Conservation (phyloP, 2,113 vertebrate species). For the Meleagris gallopavo region DNA sequence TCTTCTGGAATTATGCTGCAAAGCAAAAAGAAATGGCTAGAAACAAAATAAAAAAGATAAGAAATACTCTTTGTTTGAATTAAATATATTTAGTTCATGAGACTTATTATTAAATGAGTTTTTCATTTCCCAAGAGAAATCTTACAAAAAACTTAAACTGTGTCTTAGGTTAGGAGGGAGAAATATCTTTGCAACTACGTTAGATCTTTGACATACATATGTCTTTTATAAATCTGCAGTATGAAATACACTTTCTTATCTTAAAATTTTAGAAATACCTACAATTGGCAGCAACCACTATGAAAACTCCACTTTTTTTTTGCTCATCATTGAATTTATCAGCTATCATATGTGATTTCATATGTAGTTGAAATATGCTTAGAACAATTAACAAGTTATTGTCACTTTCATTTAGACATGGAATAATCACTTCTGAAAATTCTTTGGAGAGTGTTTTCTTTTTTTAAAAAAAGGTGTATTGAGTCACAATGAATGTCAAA, state of each 20-base stretch:
- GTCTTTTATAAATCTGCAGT: background rate
- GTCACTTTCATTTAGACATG: conserved; percentile 22
- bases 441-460: conserved; percentile 71
- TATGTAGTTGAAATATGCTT: conserved; percentile 13
- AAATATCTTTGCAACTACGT: background rate
- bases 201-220: background rate
- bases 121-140: background rate
- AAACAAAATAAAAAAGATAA: background rate
- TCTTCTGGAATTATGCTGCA: background rate
- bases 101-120: background rate
- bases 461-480: conserved; percentile 20
- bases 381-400: conserved; percentile 33
- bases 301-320: background rate
- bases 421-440: conserved; percentile 68
- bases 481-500: conserved; percentile 75
- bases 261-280: conserved; percentile 25
- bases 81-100: background rate
- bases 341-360: conserved; percentile 13
- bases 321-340: conserved; percentile 14
- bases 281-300: background rate
- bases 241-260: background rate
- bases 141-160: background rate
- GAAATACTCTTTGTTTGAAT: background rate
- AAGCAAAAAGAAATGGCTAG: background rate
- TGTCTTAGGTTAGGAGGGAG: background rate